phyloP scores from a whole-genome alignment of 2,113 vertebrate species.

The Desmodus rotundus region DNA sequence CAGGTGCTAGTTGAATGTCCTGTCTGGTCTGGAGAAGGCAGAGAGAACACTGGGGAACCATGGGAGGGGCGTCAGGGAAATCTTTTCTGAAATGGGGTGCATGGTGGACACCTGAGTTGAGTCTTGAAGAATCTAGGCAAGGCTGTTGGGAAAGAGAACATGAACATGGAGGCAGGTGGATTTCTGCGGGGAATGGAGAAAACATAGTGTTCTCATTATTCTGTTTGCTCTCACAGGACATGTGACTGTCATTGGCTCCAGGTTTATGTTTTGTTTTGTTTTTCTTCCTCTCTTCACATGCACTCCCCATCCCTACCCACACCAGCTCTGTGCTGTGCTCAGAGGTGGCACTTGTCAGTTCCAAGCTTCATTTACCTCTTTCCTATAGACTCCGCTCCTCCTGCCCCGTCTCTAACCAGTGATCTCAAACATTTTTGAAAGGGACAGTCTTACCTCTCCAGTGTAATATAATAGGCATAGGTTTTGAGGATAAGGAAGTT shows the following conservation, averaged over 20 bases:
- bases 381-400: background rate
- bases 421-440: background rate
- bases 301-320: background rate
- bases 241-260: background rate
- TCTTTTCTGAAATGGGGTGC: background rate
- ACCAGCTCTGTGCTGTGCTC: background rate
- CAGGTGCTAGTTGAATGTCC: background rate
- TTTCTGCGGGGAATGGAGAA: background rate
- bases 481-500: background rate
- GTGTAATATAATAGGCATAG: no score
- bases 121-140: background rate
- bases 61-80: background rate
- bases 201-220: background rate
- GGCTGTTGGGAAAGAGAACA: background rate
- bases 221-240: background rate
- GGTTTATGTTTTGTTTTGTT: background rate
- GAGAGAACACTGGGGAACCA: no score
- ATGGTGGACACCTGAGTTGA: background rate
- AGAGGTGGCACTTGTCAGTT: background rate
- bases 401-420: background rate
- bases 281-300: background rate
- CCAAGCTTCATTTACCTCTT: background rate
- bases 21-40: background rate
- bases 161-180: background rate
- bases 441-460: background rate